A percentile compares a stretch with the other conserved stretches of the same genome.
Evolutionary conservation across 2,113 vertebrate species (phyloP).

Genomic region (Mus spicilegus): DNA sequence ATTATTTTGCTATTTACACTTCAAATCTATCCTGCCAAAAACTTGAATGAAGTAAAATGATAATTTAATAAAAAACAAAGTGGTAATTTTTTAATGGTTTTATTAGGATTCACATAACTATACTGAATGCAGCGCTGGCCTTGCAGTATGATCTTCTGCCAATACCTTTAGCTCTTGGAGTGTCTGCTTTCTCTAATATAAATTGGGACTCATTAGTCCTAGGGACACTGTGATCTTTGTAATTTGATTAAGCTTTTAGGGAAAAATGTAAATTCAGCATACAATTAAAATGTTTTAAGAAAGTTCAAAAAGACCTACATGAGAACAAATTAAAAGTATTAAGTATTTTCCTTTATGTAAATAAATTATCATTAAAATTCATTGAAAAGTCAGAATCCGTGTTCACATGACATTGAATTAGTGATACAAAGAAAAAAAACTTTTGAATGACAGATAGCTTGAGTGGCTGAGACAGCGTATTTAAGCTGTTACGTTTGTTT

Average conservation of each 20-base stretch:
- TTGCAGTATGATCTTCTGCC: constrained; percentile 9
- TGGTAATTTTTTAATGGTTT: constrained; percentile 30
- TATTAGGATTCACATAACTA: constrained; percentile 47
- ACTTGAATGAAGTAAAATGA: constrained; percentile 60
- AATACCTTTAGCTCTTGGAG: constrained; percentile 27
- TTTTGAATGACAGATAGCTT: constrained; percentile 65
- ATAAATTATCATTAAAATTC: constrained; percentile 60
- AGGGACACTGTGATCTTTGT: constrained; percentile 41
- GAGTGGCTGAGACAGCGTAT: constrained; percentile 59
- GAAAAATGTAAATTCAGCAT: constrained; percentile 42
- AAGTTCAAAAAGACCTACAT: constrained; percentile 44
- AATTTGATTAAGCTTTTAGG: constrained; percentile 57
- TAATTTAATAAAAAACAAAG: constrained; percentile 47
- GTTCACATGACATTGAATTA: constrained; percentile 68
- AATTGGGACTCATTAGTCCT: constrained; percentile 56
- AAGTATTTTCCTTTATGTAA: constrained; percentile 53
- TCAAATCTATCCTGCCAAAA: not conserved
- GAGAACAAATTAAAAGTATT: constrained; percentile 62
- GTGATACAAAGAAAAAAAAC: constrained; percentile 56
- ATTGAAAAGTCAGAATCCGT: constrained; percentile 58
- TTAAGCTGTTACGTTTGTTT: constrained; percentile 77
- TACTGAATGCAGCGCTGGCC: not conserved
- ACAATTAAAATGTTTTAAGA: constrained; percentile 63
- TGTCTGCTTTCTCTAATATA: constrained; percentile 56
- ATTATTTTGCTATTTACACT: constrained; percentile 3